These are phyloP conservation scores for Elephas maximus DNA, from an alignment of 2,113 vertebrate species.

Conservation along the genomic window DNA sequence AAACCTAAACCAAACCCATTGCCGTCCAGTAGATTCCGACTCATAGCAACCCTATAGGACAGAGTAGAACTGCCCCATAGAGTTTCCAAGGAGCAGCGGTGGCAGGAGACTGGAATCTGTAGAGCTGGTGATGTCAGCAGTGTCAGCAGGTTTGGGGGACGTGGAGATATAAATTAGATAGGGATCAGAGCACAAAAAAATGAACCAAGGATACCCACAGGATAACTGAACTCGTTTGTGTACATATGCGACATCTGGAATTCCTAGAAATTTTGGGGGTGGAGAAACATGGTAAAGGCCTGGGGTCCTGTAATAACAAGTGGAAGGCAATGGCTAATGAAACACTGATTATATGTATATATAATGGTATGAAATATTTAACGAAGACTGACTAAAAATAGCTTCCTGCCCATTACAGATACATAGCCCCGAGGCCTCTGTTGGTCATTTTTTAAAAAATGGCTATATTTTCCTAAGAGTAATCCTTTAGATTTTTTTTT, in stretches of 20 bases:
- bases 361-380: not conserved
- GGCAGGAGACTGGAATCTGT: not conserved
- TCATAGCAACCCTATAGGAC: no score
- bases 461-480: not conserved
- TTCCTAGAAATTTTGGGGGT: not conserved
- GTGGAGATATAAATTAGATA: not conserved
- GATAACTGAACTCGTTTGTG: not conserved
- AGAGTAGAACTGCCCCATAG: no score
- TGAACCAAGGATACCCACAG: not conserved
- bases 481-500: constrained; percentile 39
- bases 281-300: not conserved
- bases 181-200: not conserved
- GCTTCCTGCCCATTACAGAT: not conserved
- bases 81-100: no score
- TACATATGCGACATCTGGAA: not conserved
- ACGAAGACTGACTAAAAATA: not conserved
- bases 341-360: not conserved
- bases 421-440: not conserved
- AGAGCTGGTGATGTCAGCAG: not conserved
- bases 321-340: not conserved
- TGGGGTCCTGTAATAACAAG: not conserved
- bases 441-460: not conserved
- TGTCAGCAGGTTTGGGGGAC: not conserved
- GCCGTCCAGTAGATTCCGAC: no score
- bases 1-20: no score